Conservation (phyloP, 2,888 invertebrate species). For the Troglohyphantes excavatus region DNA sequence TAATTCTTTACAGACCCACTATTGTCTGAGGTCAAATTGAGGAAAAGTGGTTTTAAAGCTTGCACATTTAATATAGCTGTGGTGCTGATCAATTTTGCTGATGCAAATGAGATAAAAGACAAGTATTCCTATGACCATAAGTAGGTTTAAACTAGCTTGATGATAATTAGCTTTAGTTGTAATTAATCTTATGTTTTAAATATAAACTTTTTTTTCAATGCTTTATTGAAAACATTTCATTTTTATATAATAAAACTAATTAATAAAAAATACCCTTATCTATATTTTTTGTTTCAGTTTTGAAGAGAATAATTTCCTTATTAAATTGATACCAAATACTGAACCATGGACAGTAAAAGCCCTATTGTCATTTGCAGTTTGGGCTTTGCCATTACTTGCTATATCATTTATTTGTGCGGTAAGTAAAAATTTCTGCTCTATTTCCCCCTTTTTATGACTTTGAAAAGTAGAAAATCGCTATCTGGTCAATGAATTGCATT, state of each 20-base stretch:
- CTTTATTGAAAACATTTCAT: no score
- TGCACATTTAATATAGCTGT: background rate
- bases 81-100: background rate
- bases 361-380: background rate
- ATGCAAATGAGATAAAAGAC: background rate
- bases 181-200: no score
- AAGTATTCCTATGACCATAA: background rate
- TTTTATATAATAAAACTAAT: no score
- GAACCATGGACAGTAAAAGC: background rate
- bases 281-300: background rate
- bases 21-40: no score
- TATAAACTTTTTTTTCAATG: no score
- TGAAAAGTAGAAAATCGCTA: no score
- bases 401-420: background rate
- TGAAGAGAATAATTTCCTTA: background rate
- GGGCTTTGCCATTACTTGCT: background rate
- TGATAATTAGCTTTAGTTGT: no score
- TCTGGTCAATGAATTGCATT: no score
- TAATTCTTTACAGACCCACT: no score
- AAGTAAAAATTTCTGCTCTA: background rate
- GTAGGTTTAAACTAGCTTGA: slow-evolving; percentile 1
- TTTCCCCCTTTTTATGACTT: no score
- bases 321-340: background rate
- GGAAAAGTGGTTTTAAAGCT: no score
- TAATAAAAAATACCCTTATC: no score